Base-by-base conservation (phyloP, 2,888 invertebrate genomes). In the Cheilosia urbana region DNA sequence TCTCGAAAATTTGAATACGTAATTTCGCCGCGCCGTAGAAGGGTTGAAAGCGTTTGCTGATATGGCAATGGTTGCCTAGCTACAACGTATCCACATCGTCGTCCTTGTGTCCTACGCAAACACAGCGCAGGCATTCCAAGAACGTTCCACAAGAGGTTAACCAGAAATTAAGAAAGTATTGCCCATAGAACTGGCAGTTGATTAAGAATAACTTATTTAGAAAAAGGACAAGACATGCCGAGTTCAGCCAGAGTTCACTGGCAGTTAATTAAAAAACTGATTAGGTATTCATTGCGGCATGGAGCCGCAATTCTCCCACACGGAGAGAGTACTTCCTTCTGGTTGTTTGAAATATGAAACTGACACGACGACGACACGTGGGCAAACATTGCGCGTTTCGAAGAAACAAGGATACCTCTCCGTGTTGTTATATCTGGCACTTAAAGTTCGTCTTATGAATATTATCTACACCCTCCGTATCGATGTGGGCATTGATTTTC, bases 211-310 rank as follows among this genome's bases (percentile, higher is more conserved):
- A 80, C 51, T 68, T 78, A 63, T 57, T 83, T 73, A 51, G 75
- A 79, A 78, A 66, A 71, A 34, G 77, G 58, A 34, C 24, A 71
- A 68, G 66, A 66, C 65, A 57, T 60, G 55, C 49, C 30, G 65
- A 79, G 81, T 68, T 81, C 72, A 63, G 40, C n/a, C 45, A 72
- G 68, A 85, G 66, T 85, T 81, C 76, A 66, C 62, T 55, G 51
- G 60, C 47, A 81, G 81, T 87, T 87, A 87, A 87, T 87, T 87
- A 87, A 82, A 81, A 82, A 82, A 69, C 72, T 73, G 82, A 69
- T 87, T 87, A 49, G 72, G 72, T 87, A 87, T 82, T 87, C 82
- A 87, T 81, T 87, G 77, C 87, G 77, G 82, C 77, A 63, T 24
- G 47, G 51, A 60, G 45, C 42, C 30, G 24, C 27, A 53, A 47